These are phyloP conservation scores for Odontophorus gujanensis DNA, from an alignment of 2,113 vertebrate genomes.

Conservation along the genomic window DNA sequence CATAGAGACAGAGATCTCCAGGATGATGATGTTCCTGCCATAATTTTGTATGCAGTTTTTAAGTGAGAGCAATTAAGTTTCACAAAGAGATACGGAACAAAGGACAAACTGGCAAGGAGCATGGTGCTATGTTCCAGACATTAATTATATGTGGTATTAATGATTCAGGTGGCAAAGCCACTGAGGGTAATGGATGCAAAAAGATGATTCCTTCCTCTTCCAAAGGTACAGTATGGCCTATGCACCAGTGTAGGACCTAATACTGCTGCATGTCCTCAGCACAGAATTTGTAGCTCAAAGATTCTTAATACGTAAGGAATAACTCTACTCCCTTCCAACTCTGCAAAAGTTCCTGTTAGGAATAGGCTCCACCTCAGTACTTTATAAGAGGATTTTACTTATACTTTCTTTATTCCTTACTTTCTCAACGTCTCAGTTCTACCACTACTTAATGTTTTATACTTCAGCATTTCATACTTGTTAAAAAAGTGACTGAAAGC, in stretches of 20 bases:
- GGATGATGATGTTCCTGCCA: neutral
- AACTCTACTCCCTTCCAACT: neutral
- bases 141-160: accelerated
- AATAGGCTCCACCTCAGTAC: neutral
- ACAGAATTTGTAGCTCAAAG: neutral
- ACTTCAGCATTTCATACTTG: constrained; percentile 51
- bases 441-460: constrained; percentile 23
- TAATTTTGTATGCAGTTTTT: neutral
- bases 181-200: neutral
- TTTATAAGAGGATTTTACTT: neutral
- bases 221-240: accelerated
- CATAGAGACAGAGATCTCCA: neutral
- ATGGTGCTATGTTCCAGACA: neutral
- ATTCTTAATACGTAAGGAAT: neutral
- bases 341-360: neutral
- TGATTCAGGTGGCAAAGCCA: neutral
- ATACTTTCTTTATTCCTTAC: neutral
- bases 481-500: constrained; percentile 76
- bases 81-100: neutral
- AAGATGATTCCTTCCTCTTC: neutral
- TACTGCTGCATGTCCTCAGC: accelerated
- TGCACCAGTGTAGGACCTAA: too few species aligned
- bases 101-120: neutral
- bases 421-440: neutral
- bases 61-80: neutral